These are phyloP conservation scores for Plotosus lineatus DNA, from an alignment of 2,113 vertebrate genomes.

Conservation along the genomic window DNA sequence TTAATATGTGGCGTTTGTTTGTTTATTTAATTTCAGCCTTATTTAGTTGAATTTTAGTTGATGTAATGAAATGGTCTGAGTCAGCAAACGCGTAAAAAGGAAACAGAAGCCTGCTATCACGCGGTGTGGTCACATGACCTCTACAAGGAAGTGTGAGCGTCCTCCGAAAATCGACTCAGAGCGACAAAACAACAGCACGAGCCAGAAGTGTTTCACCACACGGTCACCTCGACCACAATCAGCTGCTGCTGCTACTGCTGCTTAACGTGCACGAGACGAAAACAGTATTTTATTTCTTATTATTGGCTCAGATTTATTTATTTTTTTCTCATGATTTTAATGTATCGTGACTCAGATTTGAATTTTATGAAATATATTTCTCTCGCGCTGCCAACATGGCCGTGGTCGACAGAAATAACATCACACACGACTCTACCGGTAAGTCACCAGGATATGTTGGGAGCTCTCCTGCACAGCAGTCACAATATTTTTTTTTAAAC, in stretches of 20 bases:
- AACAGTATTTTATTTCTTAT: neutral
- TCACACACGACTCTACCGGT: constrained; percentile 34
- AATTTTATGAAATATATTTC: constrained; percentile 40
- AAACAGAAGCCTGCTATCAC: constrained; percentile 27
- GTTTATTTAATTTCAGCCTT: no score
- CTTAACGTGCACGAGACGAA: neutral
- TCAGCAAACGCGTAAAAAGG: neutral
- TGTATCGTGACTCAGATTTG: neutral
- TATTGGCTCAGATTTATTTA: neutral
- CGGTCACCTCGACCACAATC: neutral
- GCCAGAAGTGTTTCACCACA: neutral
- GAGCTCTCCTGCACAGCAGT: neutral
- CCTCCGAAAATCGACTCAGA: neutral
- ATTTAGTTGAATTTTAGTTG: no score
- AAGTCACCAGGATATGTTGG: neutral
- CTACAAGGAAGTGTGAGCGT: constrained; percentile 27
- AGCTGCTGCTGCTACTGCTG: neutral
- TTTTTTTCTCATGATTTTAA: neutral
- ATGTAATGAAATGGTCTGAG: no score
- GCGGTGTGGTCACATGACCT: constrained; percentile 60
- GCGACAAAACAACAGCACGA: constrained; percentile 4
- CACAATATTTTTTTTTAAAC: no score
- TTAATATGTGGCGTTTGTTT: neutral
- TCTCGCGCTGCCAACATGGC: constrained; percentile 44
- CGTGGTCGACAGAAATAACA: constrained; percentile 39